A percentile compares a stretch with the other conserved stretches of the same genome.
These are phyloP conservation scores for Falco novaeseelandiae DNA, from an alignment of 2,797 vertebrate species.

Conservation along the genomic window DNA sequence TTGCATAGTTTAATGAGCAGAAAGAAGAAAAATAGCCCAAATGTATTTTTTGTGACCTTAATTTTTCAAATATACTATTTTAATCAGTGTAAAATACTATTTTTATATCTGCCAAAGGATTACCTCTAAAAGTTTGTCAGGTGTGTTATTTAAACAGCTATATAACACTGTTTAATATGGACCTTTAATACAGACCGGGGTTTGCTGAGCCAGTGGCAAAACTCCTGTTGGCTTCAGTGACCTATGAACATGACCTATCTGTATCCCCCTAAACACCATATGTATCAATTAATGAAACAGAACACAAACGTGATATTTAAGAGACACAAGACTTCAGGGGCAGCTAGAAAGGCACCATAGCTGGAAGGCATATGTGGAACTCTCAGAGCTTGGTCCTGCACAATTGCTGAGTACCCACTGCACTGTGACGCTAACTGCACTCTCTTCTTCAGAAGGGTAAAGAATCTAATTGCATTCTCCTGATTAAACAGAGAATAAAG, in stretches of 20 bases:
- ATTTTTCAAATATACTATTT: background rate
- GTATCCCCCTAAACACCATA: background rate
- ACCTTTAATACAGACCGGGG: background rate
- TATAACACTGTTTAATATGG: background rate
- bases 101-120: background rate
- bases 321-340: background rate
- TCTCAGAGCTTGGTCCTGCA: background rate
- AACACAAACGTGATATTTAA: background rate
- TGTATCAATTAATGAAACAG: background rate
- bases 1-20: background rate
- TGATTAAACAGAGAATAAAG: background rate
- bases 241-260: background rate
- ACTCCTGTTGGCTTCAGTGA: background rate
- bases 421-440: background rate
- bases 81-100: background rate
- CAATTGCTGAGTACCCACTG: background rate
- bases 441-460: background rate
- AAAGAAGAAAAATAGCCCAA: background rate
- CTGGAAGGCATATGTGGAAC: background rate
- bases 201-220: background rate
- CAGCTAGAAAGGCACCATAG: background rate
- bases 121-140: background rate
- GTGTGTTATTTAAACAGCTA: background rate
- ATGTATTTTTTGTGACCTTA: background rate
- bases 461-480: background rate